Conservation (phyloP, 1,140 invertebrate genomes). For the Ectropis grisescens region DNA sequence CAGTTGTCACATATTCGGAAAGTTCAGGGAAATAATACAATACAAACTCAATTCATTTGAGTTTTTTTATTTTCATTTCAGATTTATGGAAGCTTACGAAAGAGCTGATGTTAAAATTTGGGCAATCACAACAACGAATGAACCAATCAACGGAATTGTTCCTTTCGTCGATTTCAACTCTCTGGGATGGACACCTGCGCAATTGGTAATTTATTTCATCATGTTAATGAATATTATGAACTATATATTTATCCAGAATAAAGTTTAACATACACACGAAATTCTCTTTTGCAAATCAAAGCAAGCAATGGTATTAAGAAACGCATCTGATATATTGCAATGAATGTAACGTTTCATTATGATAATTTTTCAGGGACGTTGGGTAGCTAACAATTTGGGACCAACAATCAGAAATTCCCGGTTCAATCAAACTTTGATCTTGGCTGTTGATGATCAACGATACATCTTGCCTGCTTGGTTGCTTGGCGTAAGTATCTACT, state of each 20-base stretch:
- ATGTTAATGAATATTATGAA: too few species aligned
- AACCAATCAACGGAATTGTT: conserved; percentile 74
- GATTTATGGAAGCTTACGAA: conserved; percentile 72
- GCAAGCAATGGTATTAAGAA: too few species aligned
- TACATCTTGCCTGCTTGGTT: conserved; percentile 75
- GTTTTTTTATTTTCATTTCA: too few species aligned
- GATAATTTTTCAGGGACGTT: conserved; percentile 71
- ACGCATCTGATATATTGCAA: too few species aligned
- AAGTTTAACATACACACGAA: too few species aligned
- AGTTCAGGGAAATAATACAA: too few species aligned
- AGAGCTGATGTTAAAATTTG: conserved; percentile 72
- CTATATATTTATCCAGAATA: too few species aligned
- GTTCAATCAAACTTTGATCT: conserved; percentile 71
- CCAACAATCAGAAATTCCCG: conserved; percentile 72
- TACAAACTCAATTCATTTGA: too few species aligned
- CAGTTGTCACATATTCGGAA: too few species aligned
- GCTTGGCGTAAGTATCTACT: conserved; percentile 66
- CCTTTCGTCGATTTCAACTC: conserved; percentile 79
- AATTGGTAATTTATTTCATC: conserved; percentile 44
- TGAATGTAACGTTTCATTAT: too few species aligned
- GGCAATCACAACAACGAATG: conserved; percentile 78
- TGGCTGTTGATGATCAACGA: conserved; percentile 80
- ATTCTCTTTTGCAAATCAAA: too few species aligned
- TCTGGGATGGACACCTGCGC: conserved; percentile 80
- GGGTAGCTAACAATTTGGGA: conserved; percentile 76